Conservation (phyloP, 2,797 vertebrate genomes). For the Etheostoma nigrum region DNA sequence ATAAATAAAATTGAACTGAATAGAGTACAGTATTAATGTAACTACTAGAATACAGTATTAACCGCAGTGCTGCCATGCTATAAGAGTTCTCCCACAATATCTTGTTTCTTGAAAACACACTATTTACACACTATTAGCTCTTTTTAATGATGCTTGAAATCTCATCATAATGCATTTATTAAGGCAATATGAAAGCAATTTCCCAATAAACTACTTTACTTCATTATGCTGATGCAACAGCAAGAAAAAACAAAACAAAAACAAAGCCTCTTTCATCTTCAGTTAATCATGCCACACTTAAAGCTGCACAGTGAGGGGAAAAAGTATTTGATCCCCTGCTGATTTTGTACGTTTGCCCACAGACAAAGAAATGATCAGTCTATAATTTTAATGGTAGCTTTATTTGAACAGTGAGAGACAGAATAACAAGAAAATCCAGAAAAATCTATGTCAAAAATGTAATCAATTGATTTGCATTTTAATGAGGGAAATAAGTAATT, state of each 20-base stretch:
- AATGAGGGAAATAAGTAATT: too few relatives aligned
- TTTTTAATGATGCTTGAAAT: slow-evolving; percentile 71
- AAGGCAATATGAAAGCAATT: slow-evolving; percentile 54
- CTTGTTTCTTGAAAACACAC: slow-evolving; percentile 43
- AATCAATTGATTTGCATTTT: too few relatives aligned
- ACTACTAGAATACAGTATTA: slow-evolving; percentile 10
- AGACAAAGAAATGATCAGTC: too few relatives aligned
- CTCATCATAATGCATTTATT: slow-evolving; percentile 61
- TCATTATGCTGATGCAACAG: slow-evolving; percentile 54
- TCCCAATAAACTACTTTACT: slow-evolving; percentile 46
- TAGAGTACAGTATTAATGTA: not conserved
- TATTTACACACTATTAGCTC: slow-evolving; percentile 57
- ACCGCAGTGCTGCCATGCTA: slow-evolving; percentile 3
- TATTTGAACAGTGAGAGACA: too few relatives aligned
- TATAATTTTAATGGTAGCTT: too few relatives aligned
- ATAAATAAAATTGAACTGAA: too few relatives aligned
- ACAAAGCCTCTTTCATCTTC: slow-evolving; percentile 33
- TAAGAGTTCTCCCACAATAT: slow-evolving; percentile 14
- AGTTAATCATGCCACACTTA: slow-evolving; percentile 21
- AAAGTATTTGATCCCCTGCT: too few relatives aligned
- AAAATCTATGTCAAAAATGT: too few relatives aligned
- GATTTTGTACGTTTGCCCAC: too few relatives aligned
- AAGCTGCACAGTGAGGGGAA: too few relatives aligned
- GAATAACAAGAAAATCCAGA: too few relatives aligned
- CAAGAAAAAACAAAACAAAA: slow-evolving; percentile 44